Conservation (phyloP, 2,797 vertebrate genomes). For the Microcaecilia unicolor region DNA sequence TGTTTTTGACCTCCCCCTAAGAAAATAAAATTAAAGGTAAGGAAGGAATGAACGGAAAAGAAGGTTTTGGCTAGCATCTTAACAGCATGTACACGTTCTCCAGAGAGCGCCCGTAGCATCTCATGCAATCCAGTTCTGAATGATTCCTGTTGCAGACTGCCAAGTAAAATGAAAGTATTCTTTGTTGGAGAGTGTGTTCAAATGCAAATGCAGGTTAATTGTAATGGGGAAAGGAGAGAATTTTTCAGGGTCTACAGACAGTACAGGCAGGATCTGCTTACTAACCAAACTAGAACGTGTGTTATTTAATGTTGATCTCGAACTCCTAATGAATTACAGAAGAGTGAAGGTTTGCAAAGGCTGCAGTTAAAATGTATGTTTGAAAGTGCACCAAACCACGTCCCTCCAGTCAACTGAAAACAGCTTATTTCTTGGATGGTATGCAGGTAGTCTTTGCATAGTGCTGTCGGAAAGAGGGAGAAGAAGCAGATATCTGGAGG, state of each 20-base stretch:
- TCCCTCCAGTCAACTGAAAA: background rate
- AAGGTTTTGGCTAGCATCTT: background rate
- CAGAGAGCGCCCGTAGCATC: background rate
- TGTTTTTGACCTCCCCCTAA: background rate
- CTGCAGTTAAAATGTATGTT: too few relatives aligned
- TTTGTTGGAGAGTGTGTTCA: constrained; percentile 1
- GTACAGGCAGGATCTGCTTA: background rate
- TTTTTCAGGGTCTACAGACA: background rate
- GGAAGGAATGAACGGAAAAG: background rate
- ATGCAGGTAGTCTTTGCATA: background rate
- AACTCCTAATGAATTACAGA: too few relatives aligned
- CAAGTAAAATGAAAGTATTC: constrained; percentile 19
- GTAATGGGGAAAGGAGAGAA: background rate
- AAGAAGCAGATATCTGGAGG: constrained; percentile 4
- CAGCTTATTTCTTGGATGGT: constrained; percentile 3
- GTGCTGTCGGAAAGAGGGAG: background rate
- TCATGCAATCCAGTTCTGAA: background rate
- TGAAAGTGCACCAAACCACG: constrained; percentile 10
- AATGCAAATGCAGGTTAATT: constrained; percentile 8
- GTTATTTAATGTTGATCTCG: too few relatives aligned
- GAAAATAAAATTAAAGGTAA: constrained; percentile 33
- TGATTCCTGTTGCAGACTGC: constrained; percentile 1
- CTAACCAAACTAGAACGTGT: background rate
- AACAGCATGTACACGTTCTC: background rate
- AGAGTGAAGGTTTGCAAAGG: too few relatives aligned